Evolutionary conservation across 2,113 vertebrate species (phyloP).

Genomic region (Menura novaehollandiae): DNA sequence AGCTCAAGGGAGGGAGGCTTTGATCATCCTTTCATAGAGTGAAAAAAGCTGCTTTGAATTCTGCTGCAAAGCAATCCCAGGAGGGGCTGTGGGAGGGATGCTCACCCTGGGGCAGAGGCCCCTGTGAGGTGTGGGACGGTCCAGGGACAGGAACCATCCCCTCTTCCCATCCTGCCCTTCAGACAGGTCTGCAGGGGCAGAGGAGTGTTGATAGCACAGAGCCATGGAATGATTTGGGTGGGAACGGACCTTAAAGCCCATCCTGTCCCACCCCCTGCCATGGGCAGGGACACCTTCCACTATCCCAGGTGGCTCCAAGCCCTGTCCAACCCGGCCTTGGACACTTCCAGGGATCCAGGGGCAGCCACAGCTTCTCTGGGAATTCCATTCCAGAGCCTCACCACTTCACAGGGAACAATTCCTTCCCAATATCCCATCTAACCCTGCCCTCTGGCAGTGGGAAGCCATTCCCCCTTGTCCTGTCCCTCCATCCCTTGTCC

Average conservation of each 20-base stretch:
- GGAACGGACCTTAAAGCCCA: fast-evolving
- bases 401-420: neutral
- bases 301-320: neutral
- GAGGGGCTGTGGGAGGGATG: neutral
- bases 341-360: neutral
- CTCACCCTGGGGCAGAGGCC: neutral
- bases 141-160: fast-evolving
- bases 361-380: neutral
- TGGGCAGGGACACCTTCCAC: neutral
- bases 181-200: neutral
- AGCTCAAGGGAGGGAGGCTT: constrained; percentile 28
- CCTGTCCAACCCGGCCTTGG: neutral
- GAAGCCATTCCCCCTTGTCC: neutral
- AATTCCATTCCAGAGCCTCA: neutral
- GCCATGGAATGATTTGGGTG: neutral
- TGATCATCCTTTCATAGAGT: neutral
- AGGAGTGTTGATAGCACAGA: neutral
- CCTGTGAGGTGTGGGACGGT: neutral
- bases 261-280: fast-evolving
- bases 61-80: neutral
- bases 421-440: neutral
- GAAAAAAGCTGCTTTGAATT: constrained; percentile 40
- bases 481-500: neutral
- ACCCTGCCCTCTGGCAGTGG: neutral
- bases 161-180: neutral